phyloP scores from a whole-genome alignment of 2,113 vertebrate genomes.

The Cyprinodon variegatus region DNA sequence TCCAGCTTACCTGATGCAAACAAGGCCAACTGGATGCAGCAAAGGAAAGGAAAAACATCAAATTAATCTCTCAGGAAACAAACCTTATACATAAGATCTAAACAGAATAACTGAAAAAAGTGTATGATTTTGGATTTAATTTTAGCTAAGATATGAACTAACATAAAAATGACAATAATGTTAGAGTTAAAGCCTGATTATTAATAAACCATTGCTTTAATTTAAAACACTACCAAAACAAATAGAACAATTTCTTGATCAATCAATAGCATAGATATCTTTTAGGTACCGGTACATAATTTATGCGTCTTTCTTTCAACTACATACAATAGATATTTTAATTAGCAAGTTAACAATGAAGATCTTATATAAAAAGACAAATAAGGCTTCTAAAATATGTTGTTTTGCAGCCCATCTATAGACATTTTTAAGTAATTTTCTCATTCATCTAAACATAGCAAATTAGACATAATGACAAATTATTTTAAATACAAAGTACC shows the following conservation, averaged over 20 bases:
- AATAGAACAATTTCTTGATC: too few relatives aligned
- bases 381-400: too few relatives aligned
- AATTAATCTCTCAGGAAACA: not conserved
- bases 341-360: not conserved
- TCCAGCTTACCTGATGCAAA: conserved; percentile 92
- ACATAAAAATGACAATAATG: not conserved
- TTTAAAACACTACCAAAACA: not conserved
- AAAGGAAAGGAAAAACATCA: conserved; percentile 29
- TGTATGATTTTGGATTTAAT: not conserved
- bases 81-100: not conserved
- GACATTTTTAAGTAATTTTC: not conserved
- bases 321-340: not conserved
- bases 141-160: not conserved
- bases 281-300: too few relatives aligned
- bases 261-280: too few relatives aligned
- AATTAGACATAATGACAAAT: too few relatives aligned
- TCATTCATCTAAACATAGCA: too few relatives aligned
- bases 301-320: not conserved
- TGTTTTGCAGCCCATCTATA: not conserved
- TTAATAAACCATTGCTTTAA: not conserved
- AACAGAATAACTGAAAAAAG: not conserved
- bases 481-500: too few relatives aligned
- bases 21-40: conserved; percentile 89
- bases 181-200: not conserved
- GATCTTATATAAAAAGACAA: not conserved